Conservation (phyloP, 2,113 vertebrate genomes). For the Chelonoidis abingdonii region DNA sequence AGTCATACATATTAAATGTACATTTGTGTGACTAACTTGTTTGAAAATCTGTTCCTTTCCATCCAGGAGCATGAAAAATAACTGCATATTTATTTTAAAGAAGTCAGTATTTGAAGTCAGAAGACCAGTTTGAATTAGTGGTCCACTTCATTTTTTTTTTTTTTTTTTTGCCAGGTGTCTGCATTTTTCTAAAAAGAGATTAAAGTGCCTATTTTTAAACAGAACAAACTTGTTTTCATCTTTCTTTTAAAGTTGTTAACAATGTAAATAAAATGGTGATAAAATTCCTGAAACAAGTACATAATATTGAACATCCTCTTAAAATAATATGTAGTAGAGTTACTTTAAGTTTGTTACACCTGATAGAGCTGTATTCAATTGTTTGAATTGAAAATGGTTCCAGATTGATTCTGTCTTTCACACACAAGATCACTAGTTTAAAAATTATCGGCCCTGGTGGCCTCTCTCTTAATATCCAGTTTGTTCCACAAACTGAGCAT, state of each 20-base stretch:
- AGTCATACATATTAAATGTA: background rate
- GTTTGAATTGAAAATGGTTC: slow-evolving; percentile 12
- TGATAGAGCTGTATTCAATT: background rate
- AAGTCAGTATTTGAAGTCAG: background rate
- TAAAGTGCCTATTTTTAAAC: background rate
- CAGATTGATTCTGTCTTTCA: background rate
- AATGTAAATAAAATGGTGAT: background rate
- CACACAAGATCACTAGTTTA: slow-evolving; percentile 23
- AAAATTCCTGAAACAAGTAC: background rate
- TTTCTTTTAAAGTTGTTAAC: background rate
- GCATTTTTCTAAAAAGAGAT: background rate
- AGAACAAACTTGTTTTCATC: background rate
- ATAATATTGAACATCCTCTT: background rate
- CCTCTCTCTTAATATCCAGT: background rate
- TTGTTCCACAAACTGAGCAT: slow-evolving; percentile 35
- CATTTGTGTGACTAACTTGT: background rate
- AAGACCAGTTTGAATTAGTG: background rate
- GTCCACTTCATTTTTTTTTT: background rate
- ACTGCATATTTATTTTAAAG: background rate
- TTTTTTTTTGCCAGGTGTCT: background rate
- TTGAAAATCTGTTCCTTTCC: background rate
- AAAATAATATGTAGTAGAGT: background rate
- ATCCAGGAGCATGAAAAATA: background rate
- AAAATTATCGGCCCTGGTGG: slow-evolving; percentile 40
- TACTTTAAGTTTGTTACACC: slow-evolving; percentile 12